Percentiles rank a stretch among this genome's conserved stretches.
Evolutionary conservation across 2,113 vertebrate species (phyloP).

Genomic region (Anarrhichthys ocellatus): DNA sequence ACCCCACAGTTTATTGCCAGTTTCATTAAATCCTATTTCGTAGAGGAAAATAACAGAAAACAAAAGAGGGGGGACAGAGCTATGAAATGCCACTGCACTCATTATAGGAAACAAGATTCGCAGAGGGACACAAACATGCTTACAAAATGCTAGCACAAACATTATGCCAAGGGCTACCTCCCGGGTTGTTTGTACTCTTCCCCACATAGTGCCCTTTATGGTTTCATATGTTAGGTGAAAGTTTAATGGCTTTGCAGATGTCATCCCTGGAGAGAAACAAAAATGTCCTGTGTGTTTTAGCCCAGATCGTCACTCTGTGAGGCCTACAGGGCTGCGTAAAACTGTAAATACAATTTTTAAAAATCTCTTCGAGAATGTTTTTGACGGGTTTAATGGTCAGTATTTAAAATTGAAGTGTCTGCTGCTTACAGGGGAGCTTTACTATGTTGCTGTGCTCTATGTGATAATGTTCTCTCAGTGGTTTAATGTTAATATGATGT

Average conservation of each 20-base stretch:
- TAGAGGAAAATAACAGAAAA: constrained; percentile 5
- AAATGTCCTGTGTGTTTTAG: constrained; percentile 2
- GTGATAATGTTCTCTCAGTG: constrained; percentile 2
- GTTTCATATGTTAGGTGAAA: constrained; percentile 22
- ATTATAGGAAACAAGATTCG: constrained; percentile 20
- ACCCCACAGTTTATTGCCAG: constrained; percentile 16
- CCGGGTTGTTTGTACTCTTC: constrained; percentile 1
- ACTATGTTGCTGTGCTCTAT: constrained; percentile 4
- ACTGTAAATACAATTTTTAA: constrained; percentile 13
- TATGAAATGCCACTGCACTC: constrained; percentile 38
- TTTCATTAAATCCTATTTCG: constrained; percentile 14
- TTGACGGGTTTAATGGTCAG: neutral
- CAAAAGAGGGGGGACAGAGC: neutral
- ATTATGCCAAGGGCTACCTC: neutral
- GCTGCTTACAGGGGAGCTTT: constrained; percentile 9
- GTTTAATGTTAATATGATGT: constrained; percentile 25
- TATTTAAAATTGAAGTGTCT: neutral
- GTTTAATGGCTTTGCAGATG: constrained; percentile 40
- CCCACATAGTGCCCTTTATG: constrained; percentile 4
- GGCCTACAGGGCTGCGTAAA: constrained; percentile 6
- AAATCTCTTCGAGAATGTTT: neutral
- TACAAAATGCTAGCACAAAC: constrained; percentile 25
- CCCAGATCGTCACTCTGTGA: neutral
- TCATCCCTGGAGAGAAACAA: constrained; percentile 24
- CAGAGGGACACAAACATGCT: constrained; percentile 15